Percentiles rank a stretch among this genome's conserved stretches.
Conservation (phyloP, 2,888 invertebrate genomes). For the Tipula helvola region DNA sequence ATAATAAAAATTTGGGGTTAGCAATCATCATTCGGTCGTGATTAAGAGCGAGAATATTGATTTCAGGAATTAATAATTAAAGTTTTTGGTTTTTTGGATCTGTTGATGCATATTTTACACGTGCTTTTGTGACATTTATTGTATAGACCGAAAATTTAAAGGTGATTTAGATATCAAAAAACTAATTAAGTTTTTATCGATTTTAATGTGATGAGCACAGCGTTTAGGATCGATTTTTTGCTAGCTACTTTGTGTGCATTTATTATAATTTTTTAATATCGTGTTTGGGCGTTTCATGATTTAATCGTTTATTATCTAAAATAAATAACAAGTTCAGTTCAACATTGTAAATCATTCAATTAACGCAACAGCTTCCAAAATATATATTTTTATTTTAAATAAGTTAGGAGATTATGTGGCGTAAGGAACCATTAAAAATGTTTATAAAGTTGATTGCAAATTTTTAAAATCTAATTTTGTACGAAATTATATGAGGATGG, state of each 20-base stretch:
- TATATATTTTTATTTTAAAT: too few species aligned
- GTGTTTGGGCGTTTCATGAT: background rate
- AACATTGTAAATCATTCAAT: background rate
- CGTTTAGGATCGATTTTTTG: background rate
- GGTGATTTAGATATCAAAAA: background rate
- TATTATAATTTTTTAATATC: background rate
- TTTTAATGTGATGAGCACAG: too few species aligned
- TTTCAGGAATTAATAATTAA: background rate
- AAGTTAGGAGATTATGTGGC: too few species aligned
- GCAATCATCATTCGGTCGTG: background rate
- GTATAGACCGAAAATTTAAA: background rate
- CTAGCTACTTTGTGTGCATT: background rate
- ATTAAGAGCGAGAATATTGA: background rate
- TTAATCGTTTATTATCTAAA: background rate
- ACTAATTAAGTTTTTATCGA: background rate
- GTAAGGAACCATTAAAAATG: too few species aligned
- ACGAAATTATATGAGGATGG: too few species aligned
- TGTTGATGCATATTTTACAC: background rate
- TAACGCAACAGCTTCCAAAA: background rate
- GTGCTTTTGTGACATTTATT: background rate
- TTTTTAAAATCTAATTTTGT: too few species aligned
- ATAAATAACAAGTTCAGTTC: background rate
- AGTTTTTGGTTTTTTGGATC: background rate
- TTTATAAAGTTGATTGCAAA: too few species aligned
- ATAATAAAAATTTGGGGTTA: background rate